Evolutionary conservation across 2,888 invertebrate species (phyloP), one percentile per base, ranked within the genome.

Genomic region (Nomada ruficornis): DNA sequence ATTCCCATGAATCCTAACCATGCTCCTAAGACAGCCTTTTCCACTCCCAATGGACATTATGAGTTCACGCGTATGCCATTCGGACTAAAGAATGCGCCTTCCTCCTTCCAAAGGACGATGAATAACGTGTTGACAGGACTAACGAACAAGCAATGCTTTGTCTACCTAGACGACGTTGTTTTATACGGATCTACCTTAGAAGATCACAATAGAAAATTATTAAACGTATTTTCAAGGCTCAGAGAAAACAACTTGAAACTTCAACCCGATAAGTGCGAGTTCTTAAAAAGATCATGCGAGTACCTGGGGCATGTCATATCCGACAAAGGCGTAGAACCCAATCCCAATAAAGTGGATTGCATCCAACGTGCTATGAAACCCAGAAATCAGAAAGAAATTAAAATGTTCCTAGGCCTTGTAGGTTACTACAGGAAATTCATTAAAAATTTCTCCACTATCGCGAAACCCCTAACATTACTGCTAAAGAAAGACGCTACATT

Each of bases 91-190:
- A 15, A 50, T 18, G 50, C 50, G 3, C 50, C 50, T 15, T 13
- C 50, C 18, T 15, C 13, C 13, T 29, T 29, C 18, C 69, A 57
- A 57, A 20, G 20, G 10, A 20, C 23, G 42, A 55, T 68, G 42
- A 68, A 68, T n/a, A 68, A 87, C 62, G 85, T 91, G 5, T 73
- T 93, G 4, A 75, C 80, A 26, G 81, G 79, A 13, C 44, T 86
- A 54, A 72, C 54, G 20, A 59, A 60, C 29, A 60, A 36, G 4
- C 50, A 60, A 60, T 59, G 36, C 3, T 52, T 68, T 15, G 67
- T 75, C 15, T 75, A 68, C 13, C n/a, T 75, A 13, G 74, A 70
- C 36, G 60, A 76, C 29, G 11, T 76, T 18, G 67, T 91, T 36
- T 52, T 83, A 15, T 79, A 68, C 36, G 79, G 77, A 18, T 62